Evolutionary conservation across 1,140 invertebrate genomes (phyloP).

Genomic region (Drosophila insularis): DNA sequence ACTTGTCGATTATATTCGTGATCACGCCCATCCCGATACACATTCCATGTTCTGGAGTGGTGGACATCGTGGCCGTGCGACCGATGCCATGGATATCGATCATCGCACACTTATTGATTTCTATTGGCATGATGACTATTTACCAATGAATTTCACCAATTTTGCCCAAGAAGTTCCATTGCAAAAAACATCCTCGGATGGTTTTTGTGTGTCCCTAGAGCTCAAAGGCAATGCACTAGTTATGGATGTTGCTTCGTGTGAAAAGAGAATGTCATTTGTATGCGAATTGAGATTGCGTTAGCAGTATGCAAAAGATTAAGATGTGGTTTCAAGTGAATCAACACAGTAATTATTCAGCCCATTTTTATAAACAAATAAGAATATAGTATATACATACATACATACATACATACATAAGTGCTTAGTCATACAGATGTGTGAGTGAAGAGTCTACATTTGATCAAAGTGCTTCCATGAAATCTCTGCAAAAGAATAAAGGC

Average conservation of each 20-base stretch:
- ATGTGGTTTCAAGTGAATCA: no score
- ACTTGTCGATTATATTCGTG: constrained; percentile 28
- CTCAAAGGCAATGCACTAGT: constrained; percentile 21
- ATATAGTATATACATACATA: no score
- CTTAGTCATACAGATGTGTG: no score
- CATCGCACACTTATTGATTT: constrained; percentile 21
- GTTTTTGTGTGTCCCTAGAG: constrained; percentile 50
- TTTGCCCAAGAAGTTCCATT: constrained; percentile 9
- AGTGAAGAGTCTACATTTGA: no score
- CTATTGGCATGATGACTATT: constrained; percentile 51
- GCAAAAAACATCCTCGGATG: constrained; percentile 9
- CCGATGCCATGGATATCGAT: constrained; percentile 4
- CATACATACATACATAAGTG: no score
- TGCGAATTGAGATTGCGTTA: constrained; percentile 30
- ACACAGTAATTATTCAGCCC: no score
- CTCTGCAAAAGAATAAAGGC: no score
- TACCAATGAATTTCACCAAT: constrained; percentile 55
- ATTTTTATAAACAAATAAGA: no score
- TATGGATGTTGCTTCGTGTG: constrained; percentile 36
- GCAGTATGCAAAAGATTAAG: background rate
- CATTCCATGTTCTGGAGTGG: constrained; percentile 51
- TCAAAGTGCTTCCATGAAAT: no score
- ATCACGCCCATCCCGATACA: constrained; percentile 29
- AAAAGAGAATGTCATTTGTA: constrained; percentile 36
- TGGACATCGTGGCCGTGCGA: constrained; percentile 53